Evolutionary conservation across 2,888 invertebrate species (phyloP), one percentile per base, ranked within the genome.

Genomic region (Tachina lurida): DNA sequence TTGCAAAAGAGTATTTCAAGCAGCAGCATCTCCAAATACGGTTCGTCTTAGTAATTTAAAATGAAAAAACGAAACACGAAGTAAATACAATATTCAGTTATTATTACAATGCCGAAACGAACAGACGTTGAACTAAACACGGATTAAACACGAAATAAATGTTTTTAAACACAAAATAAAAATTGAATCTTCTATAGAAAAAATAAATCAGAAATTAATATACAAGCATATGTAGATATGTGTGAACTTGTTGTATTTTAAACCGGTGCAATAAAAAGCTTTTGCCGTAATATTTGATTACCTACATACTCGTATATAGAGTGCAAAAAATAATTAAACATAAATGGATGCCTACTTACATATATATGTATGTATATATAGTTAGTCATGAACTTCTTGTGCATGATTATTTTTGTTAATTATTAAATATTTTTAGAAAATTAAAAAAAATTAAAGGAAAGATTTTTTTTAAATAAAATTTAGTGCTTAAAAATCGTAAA

Each of bases 91-190:
- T 88, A 89, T 90, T 91, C 89, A 91, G 91, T 91, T 91, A 88
- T 89, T 89, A 90, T 91, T 89, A 91, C 90, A 90, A 90, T 91
- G 91, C 89, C 91, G 89, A 89, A 89, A 88, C 89, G 91, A 88
- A 88, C 89, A 88, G 91, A 87, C 60, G 87, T 81, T 77, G 49
- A 67, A 52, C 54, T 67, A 31, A 56, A 62, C 71, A 62, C 83
- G 86, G 79, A 73, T 75, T 62, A 47, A 60, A 39, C 60, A 39
- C 45, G n/a, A 52, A 68, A 70, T 19, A 54, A 67, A 65, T 65
- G 17, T 39, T 17, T 60, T 41, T 54, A 49, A 31, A 31, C 15
- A 54, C 4, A 54, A 47, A 31, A 43, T 84, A n/a, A 22, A 58
- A 67, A 49, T 52, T 39, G 49, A 76, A 85, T 47, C 56, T 43